Conservation (phyloP, 1,140 invertebrate genomes). For the Aphelenchoides besseyi region DNA sequence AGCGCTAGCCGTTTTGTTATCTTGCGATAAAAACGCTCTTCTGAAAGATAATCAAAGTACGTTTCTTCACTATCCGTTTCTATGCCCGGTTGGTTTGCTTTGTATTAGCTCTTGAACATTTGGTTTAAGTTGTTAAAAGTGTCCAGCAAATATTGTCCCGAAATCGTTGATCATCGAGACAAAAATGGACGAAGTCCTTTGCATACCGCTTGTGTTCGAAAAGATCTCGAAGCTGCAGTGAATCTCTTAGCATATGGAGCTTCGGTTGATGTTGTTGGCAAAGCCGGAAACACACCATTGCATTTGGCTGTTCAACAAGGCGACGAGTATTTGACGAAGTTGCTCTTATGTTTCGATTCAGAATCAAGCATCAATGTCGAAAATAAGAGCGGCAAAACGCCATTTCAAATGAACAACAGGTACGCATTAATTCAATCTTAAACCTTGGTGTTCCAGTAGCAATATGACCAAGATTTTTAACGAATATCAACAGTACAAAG, state of each 20-base stretch:
- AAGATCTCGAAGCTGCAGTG: slow-evolving; percentile 20
- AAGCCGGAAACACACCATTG: slow-evolving; percentile 28
- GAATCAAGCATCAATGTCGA: slow-evolving; percentile 17
- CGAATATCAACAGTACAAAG: background rate
- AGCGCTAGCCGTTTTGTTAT: background rate
- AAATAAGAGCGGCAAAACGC: slow-evolving; percentile 28
- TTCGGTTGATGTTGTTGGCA: slow-evolving; percentile 8
- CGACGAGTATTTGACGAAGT: slow-evolving; percentile 24
- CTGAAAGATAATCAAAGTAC: background rate
- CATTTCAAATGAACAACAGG: slow-evolving; percentile 17
- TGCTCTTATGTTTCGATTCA: slow-evolving; percentile 32
- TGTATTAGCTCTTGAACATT: background rate
- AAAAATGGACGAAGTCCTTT: slow-evolving; percentile 5
- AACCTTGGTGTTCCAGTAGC: background rate
- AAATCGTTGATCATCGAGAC: slow-evolving; percentile 9
- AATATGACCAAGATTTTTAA: slow-evolving; percentile 8
- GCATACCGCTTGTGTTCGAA: slow-evolving; percentile 4
- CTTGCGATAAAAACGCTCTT: background rate
- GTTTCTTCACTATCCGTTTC: background rate
- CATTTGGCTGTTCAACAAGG: slow-evolving; percentile 31
- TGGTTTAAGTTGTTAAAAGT: slow-evolving; percentile 9
- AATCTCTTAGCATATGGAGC: slow-evolving; percentile 31
- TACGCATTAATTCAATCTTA: background rate
- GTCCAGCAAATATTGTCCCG: background rate
- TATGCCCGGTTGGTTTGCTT: slow-evolving; percentile 1